A percentile compares a stretch with the other conserved stretches of the same genome.
Conservation (phyloP, 2,113 vertebrate species). For the Herpetotheres cachinnans region DNA sequence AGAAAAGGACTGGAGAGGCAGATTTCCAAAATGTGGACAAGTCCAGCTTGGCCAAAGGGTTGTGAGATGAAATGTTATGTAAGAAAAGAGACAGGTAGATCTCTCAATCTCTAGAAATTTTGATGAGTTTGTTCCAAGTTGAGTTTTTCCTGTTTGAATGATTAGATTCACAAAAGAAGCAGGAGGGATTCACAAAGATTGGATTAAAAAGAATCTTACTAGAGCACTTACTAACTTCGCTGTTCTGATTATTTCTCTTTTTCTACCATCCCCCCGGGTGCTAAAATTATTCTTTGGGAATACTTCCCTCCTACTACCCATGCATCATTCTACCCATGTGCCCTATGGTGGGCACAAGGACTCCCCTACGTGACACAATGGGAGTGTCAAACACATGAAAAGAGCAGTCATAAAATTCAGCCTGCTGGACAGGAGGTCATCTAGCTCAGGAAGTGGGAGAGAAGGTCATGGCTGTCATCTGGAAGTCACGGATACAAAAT, state of each 20-base stretch:
- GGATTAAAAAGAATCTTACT: not conserved
- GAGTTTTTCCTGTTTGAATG: not conserved
- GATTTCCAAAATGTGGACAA: not conserved
- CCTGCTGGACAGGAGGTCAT: not conserved
- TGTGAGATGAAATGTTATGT: not conserved
- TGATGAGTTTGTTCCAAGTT: not conserved
- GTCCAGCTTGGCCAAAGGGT: not conserved
- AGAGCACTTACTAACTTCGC: not conserved
- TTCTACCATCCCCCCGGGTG: not conserved
- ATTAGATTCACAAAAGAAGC: not conserved
- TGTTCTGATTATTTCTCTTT: not conserved
- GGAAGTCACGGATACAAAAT: not conserved
- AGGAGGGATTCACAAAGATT: not conserved
- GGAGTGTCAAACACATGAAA: not conserved
- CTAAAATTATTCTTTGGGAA: not conserved
- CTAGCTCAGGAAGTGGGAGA: not conserved
- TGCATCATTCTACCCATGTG: not conserved
- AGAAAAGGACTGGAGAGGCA: not conserved
- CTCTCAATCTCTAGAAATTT: not conserved
- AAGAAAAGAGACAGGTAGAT: not conserved
- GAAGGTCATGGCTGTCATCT: not conserved
- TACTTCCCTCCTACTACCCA: not conserved
- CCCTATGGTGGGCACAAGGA: not conserved
- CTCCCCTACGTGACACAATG: not conserved
- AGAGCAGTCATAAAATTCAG: not conserved